These are phyloP conservation scores for Drosophila conformis DNA, from an alignment of 2,888 invertebrate genomes.

Conservation along the genomic window DNA sequence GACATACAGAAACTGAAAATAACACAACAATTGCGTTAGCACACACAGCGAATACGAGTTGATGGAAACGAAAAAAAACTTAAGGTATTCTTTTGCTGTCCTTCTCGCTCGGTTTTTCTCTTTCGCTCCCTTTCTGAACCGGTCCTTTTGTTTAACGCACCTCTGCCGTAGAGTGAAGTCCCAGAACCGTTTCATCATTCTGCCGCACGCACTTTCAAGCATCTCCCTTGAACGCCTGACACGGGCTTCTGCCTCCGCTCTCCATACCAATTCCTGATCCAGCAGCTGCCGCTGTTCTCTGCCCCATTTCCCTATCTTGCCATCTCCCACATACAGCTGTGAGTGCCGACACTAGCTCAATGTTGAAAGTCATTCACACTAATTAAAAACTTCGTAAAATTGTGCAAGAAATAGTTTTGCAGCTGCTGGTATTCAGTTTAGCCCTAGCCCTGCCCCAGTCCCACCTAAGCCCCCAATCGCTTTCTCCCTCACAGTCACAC, in stretches of 20 bases:
- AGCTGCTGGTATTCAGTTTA: constrained; percentile 70
- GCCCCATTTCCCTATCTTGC: constrained; percentile 7
- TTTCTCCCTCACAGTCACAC: constrained; percentile 25
- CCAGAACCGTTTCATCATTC: constrained; percentile 36
- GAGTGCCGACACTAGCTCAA: constrained; percentile 53
- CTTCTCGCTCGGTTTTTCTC: neutral
- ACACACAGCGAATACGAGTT: constrained; percentile 40
- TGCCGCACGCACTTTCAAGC: constrained; percentile 65
- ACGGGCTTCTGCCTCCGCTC: constrained; percentile 12
- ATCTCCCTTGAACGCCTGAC: constrained; percentile 49
- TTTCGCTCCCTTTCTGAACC: neutral
- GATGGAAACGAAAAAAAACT: constrained; percentile 29
- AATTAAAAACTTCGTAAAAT: constrained; percentile 83
- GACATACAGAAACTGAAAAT: constrained; percentile 27
- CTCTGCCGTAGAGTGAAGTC: constrained; percentile 10
- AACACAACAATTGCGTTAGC: constrained; percentile 21
- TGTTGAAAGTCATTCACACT: constrained; percentile 82
- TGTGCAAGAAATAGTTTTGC: constrained; percentile 78
- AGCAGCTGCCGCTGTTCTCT: neutral
- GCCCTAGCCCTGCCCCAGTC: constrained; percentile 13
- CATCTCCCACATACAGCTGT: constrained; percentile 29
- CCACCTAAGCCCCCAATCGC: constrained; percentile 16
- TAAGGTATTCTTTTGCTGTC: constrained; percentile 32
- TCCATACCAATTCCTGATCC: constrained; percentile 4
- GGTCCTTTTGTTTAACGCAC: constrained; percentile 6